These are phyloP conservation scores for Isurus oxyrinchus DNA, from an alignment of 2,113 vertebrate species.

Conservation along the genomic window DNA sequence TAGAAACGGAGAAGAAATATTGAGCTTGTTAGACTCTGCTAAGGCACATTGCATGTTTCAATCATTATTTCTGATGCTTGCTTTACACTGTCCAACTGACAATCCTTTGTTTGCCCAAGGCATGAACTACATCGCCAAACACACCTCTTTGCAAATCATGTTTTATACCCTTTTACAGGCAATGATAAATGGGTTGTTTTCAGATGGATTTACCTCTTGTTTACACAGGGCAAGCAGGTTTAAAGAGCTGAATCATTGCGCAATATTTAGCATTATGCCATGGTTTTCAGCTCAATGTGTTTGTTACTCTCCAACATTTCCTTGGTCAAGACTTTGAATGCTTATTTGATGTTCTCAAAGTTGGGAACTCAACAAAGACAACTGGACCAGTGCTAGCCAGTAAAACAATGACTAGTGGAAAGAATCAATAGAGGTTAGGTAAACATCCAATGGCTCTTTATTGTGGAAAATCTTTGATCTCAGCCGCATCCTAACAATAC, in stretches of 20 bases:
- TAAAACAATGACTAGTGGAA: not conserved
- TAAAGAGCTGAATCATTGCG: not conserved
- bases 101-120: not conserved
- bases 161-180: not conserved
- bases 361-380: not conserved
- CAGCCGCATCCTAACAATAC: too few species aligned
- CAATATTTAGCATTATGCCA: not conserved
- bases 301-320: not conserved
- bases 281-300: not conserved
- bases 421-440: not conserved
- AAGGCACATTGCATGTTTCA: not conserved
- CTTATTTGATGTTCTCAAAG: not conserved
- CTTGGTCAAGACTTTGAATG: not conserved
- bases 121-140: not conserved
- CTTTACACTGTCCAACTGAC: not conserved
- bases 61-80: not conserved
- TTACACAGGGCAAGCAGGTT: not conserved
- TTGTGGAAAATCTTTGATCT: not conserved
- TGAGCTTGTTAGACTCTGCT: too few species aligned
- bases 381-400: not conserved
- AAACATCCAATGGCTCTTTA: not conserved
- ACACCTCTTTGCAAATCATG: not conserved
- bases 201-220: not conserved
- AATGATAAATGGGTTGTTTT: constrained; percentile 20
- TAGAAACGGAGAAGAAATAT: not conserved